A percentile compares a stretch with the other conserved stretches of the same genome.
Evolutionary conservation across 2,113 vertebrate species (phyloP).

Genomic region (Oreocharis arfaki): DNA sequence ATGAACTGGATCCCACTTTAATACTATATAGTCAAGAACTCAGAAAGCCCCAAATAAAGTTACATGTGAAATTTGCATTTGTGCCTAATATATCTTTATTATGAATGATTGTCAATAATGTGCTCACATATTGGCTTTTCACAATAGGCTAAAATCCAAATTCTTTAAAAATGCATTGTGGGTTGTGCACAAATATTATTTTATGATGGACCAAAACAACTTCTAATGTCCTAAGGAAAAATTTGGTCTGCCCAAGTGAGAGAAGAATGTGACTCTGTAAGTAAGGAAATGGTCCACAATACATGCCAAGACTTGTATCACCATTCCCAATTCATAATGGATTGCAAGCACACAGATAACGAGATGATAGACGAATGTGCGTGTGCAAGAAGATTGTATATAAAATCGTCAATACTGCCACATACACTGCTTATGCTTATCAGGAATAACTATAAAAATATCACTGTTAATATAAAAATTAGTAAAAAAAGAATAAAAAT

Average conservation of each 20-base stretch:
- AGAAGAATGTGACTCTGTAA: not conserved
- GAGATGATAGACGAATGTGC: not conserved
- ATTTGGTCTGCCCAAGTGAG: not conserved
- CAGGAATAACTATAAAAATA: not conserved
- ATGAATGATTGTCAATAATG: not conserved
- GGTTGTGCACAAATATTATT: not conserved
- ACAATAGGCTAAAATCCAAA: not conserved
- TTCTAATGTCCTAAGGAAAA: not conserved
- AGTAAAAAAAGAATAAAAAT: not conserved
- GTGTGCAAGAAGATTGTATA: not conserved
- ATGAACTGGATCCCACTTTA: not conserved
- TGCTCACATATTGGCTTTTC: not conserved
- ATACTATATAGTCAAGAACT: not conserved
- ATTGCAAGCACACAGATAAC: not conserved
- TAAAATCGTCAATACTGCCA: not conserved
- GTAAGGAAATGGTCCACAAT: not conserved
- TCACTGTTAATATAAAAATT: not conserved
- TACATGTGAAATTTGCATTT: not conserved
- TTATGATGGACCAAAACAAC: not conserved
- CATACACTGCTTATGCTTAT: not conserved
- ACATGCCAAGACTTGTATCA: not conserved
- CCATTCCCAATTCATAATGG: not conserved
- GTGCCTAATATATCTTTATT: not conserved
- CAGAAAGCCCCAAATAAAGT: not conserved
- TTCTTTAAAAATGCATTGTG: not conserved